Conservation (phyloP, 2,797 vertebrate genomes). For the Pagetopsis macropterus region DNA sequence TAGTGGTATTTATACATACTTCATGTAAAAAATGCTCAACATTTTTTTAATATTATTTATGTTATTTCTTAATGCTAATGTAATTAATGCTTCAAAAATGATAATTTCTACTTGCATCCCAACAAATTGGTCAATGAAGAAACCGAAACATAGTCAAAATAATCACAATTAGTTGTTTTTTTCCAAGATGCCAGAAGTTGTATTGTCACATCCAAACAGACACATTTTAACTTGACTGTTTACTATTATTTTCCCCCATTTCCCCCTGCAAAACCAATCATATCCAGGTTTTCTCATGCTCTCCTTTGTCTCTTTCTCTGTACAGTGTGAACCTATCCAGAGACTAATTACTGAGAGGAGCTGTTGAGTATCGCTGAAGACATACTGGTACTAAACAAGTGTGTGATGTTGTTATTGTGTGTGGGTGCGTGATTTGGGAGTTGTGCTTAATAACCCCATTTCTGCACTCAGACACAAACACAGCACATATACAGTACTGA, state of each 20-base stretch:
- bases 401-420: constrained; percentile 5
- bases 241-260: constrained; percentile 19
- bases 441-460: constrained; percentile 48
- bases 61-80: no score
- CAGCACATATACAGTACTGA: constrained; percentile 28
- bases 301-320: constrained; percentile 12
- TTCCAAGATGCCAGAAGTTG: background rate
- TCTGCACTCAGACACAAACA: constrained; percentile 58
- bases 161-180: no score
- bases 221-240: background rate
- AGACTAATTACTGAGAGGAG: constrained; percentile 65
- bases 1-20: no score
- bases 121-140: no score
- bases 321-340: constrained; percentile 34
- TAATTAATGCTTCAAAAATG: no score
- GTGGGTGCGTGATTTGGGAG: constrained; percentile 1
- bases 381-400: constrained; percentile 30
- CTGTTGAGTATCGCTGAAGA: constrained; percentile 47
- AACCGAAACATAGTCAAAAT: no score
- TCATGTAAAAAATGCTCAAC: no score
- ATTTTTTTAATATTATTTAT: no score
- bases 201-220: constrained; percentile 10
- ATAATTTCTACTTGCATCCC: no score
- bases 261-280: background rate
- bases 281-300: constrained; percentile 4